Conservation (phyloP, 92 coral and sea anemone species). For the Bergia sp. region DNA sequence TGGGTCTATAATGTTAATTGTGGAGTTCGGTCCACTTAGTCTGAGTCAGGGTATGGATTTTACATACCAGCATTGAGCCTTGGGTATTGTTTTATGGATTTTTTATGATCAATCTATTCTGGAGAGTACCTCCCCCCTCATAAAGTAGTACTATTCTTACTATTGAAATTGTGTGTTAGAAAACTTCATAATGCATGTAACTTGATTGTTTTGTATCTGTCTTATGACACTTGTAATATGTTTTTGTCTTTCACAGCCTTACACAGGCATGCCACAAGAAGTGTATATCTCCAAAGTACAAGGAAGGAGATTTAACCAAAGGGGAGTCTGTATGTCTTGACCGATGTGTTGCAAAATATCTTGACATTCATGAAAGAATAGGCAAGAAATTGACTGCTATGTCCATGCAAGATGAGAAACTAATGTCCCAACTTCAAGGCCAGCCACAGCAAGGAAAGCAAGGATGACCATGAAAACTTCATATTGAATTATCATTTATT, state of each 20-base stretch:
- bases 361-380: constrained; percentile 96
- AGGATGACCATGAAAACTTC: neutral
- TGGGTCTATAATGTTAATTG: too few species aligned
- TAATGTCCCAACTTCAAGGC: constrained; percentile 96
- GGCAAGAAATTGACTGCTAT: constrained; percentile 95
- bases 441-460: constrained; percentile 59
- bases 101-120: too few species aligned
- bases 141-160: too few species aligned
- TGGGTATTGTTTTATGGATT: too few species aligned
- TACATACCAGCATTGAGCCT: too few species aligned
- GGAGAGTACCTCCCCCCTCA: too few species aligned
- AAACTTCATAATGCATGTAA: too few species aligned
- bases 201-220: too few species aligned
- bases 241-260: constrained; percentile 58
- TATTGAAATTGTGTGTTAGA: too few species aligned
- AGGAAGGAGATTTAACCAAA: constrained; percentile 96
- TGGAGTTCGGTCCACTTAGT: too few species aligned
- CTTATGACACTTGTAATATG: too few species aligned
- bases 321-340: constrained; percentile 99
- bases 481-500: neutral
- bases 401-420: constrained; percentile 98
- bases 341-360: constrained; percentile 97
- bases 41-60: too few species aligned
- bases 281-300: constrained; percentile 96
- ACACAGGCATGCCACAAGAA: constrained; percentile 98